Evolutionary conservation across 2,797 vertebrate species (phyloP).

Genomic region (Apogon hyalosoma): DNA sequence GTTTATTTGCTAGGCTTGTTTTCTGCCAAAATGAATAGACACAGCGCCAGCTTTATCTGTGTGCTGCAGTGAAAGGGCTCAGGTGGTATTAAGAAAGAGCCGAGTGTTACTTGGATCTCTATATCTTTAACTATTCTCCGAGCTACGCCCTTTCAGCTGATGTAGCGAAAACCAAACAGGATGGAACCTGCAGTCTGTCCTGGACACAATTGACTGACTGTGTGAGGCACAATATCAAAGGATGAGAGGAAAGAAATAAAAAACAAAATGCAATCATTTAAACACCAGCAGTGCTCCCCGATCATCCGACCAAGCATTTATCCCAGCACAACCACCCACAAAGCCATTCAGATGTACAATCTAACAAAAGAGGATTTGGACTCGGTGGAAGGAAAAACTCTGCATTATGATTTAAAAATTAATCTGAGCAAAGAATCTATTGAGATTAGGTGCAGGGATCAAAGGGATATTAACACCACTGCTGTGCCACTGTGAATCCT

Average conservation of each 20-base stretch:
- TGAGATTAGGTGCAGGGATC: slow-evolving; percentile 79
- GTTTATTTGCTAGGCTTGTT: slow-evolving; percentile 78
- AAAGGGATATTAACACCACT: slow-evolving; percentile 78
- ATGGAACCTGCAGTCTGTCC: slow-evolving; percentile 53
- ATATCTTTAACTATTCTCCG: slow-evolving; percentile 59
- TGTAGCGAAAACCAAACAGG: slow-evolving; percentile 51
- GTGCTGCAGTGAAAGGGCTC: slow-evolving; percentile 65
- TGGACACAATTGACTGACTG: slow-evolving; percentile 30
- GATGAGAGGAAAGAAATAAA: not conserved
- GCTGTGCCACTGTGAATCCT: slow-evolving; percentile 62
- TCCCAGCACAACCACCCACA: slow-evolving; percentile 58
- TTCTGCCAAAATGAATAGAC: slow-evolving; percentile 72
- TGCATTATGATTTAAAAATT: slow-evolving; percentile 78
- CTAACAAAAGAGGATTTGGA: slow-evolving; percentile 80
- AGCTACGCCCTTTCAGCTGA: slow-evolving; percentile 58
- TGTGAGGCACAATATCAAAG: slow-evolving; percentile 52
- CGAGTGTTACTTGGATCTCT: slow-evolving; percentile 61
- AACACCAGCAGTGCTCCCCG: slow-evolving; percentile 37
- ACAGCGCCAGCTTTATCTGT: slow-evolving; percentile 56
- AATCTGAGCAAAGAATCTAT: slow-evolving; percentile 79
- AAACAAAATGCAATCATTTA: slow-evolving; percentile 65
- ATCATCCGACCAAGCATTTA: slow-evolving; percentile 41
- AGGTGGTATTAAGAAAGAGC: slow-evolving; percentile 75
- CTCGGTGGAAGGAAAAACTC: slow-evolving; percentile 54
- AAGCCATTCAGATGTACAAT: slow-evolving; percentile 75